These are phyloP conservation scores for Chanos chanos DNA, from an alignment of 2,797 vertebrate species.

Conservation along the genomic window DNA sequence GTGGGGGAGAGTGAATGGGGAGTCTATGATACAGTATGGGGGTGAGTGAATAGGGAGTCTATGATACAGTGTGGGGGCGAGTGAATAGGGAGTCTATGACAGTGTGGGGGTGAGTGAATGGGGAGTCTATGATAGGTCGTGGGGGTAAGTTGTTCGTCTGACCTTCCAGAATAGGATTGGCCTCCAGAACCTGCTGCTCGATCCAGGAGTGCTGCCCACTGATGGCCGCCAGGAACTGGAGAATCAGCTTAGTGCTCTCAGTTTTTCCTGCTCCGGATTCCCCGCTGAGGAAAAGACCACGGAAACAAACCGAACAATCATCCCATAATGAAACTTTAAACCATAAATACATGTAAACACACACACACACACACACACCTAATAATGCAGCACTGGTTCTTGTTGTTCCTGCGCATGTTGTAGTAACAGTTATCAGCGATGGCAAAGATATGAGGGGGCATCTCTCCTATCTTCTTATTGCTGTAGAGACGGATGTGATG, in stretches of 20 bases:
- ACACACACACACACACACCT: slow-evolving; percentile 65
- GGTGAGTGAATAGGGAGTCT: no score
- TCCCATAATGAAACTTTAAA: neutral
- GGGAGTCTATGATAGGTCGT: neutral
- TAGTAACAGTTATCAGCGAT: slow-evolving; percentile 99
- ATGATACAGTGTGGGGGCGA: no score
- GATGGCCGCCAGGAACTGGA: slow-evolving; percentile 94
- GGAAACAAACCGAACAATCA: neutral
- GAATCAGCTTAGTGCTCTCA: slow-evolving; percentile 94
- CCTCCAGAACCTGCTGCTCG: slow-evolving; percentile 95
- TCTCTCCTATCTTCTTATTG: slow-evolving; percentile 94
- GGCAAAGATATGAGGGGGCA: slow-evolving; percentile 96
- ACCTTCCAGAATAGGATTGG: slow-evolving; percentile 97
- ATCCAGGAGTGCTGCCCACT: slow-evolving; percentile 98
- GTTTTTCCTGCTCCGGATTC: slow-evolving; percentile 97
- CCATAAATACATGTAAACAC: neutral
- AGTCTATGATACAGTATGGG: no score
- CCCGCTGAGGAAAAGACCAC: slow-evolving; percentile 68
- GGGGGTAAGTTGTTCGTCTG: slow-evolving; percentile 34
- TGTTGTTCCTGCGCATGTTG: slow-evolving; percentile 95
- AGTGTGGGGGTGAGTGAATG: neutral
- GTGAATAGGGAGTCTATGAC: no score
- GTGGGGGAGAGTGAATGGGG: no score
- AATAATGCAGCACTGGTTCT: slow-evolving; percentile 96
- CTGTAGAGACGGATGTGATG: slow-evolving; percentile 96